Evolutionary conservation across 2,888 invertebrate genomes (phyloP).

Genomic region (Patella ulyssiponensis): DNA sequence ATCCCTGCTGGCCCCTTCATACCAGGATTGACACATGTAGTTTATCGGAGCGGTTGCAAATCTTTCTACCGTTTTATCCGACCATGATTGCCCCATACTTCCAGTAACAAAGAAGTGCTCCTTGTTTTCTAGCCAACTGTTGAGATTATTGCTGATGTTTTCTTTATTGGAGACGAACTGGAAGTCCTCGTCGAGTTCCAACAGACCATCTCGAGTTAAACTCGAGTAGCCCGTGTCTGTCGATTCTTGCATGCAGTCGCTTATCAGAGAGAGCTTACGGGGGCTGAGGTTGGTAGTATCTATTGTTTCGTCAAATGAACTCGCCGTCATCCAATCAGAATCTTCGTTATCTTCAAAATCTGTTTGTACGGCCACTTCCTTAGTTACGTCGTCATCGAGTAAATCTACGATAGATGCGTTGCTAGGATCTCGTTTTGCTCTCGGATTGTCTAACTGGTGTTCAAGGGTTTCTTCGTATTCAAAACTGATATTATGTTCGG

Average conservation of each 20-base stretch:
- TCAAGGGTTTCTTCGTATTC: slow-evolving; percentile 54
- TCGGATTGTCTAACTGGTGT: slow-evolving; percentile 28
- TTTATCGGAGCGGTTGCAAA: not conserved
- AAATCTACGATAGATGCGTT: slow-evolving; percentile 46
- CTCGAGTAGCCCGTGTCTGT: slow-evolving; percentile 64
- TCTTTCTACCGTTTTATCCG: not conserved
- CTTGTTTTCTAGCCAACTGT: not conserved
- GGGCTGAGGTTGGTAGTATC: slow-evolving; percentile 8
- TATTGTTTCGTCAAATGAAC: slow-evolving; percentile 24
- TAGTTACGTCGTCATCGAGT: slow-evolving; percentile 27
- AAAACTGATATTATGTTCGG: slow-evolving; percentile 50
- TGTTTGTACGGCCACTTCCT: slow-evolving; percentile 35
- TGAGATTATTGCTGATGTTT: slow-evolving; percentile 3
- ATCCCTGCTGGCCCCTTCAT: not conserved
- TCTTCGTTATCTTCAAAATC: slow-evolving; percentile 32
- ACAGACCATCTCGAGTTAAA: slow-evolving; percentile 49
- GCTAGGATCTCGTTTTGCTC: slow-evolving; percentile 45
- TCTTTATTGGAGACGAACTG: slow-evolving; percentile 20
- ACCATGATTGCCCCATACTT: slow-evolving; percentile 3
- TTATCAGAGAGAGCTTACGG: slow-evolving; percentile 14
- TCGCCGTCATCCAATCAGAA: slow-evolving; percentile 14
- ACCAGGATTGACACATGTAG: slow-evolving; percentile 6
- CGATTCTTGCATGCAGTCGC: slow-evolving; percentile 57
- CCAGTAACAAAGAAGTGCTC: not conserved
- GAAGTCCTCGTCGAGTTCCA: slow-evolving; percentile 41